Evolutionary conservation across 2,113 vertebrate species (phyloP).

Genomic region (Charina bottae): DNA sequence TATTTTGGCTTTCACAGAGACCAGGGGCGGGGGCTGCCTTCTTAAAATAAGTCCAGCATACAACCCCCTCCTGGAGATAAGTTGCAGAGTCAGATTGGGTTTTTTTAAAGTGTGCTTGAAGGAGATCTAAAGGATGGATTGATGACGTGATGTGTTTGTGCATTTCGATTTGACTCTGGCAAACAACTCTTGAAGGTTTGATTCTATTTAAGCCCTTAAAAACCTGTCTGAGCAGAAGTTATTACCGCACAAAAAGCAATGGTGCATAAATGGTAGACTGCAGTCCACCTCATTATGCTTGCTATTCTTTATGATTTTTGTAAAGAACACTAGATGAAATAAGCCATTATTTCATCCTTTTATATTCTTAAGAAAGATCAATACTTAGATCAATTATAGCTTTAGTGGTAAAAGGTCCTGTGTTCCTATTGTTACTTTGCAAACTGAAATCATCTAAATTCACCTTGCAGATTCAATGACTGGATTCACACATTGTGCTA

Average conservation of each 20-base stretch:
- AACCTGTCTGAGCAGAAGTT: neutral
- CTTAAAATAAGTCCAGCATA: neutral
- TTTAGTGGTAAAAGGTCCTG: neutral
- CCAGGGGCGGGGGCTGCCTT: neutral
- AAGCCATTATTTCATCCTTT: neutral
- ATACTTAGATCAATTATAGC: neutral
- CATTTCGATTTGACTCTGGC: neutral
- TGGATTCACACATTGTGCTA: neutral
- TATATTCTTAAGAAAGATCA: neutral
- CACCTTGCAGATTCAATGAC: neutral
- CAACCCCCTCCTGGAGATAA: neutral
- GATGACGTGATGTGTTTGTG: too few species aligned
- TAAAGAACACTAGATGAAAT: neutral
- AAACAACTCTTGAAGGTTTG: neutral
- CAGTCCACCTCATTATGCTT: neutral
- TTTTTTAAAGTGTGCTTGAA: neutral
- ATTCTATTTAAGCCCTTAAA: neutral
- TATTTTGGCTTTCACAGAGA: neutral
- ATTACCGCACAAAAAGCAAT: neutral
- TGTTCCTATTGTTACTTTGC: neutral
- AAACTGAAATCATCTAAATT: neutral
- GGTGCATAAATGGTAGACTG: neutral
- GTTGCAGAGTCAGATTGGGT: neutral
- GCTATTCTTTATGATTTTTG: neutral
- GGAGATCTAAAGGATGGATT: neutral